Base-by-base conservation (phyloP, 2,113 vertebrate species). In the Stegostoma tigrinum region DNA sequence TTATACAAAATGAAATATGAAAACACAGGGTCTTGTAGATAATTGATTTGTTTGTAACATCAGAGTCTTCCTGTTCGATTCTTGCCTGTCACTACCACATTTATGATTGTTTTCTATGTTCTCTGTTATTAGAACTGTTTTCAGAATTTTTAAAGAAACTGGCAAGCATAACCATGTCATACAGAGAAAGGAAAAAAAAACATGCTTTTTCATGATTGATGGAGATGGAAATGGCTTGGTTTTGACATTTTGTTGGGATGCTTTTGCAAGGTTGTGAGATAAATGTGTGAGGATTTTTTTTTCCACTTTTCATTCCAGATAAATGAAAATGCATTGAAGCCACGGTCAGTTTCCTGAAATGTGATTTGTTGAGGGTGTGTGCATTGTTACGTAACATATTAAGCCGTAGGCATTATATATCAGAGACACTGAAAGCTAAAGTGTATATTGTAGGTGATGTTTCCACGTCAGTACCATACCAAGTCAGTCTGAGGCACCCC, bases 21-120 rank as follows among this genome's bases (percentile, higher is more conserved):
- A 98, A 99, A 98, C 99, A 99, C 99, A 99, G 99, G 99, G 99
- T 99, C 98, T 99, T 99, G 99, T 99, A 99, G 98, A 99, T 99
- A 99, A 97, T 98, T 97, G 98, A 98, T 99, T 99, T 98, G 97
- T 99, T 99, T 99, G 98, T 99, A 99, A 98, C 99, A 99, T 99
- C 98, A 97, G 98, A 98, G 98, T 99, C 98, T 98, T 98, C 98
- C 98, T 98, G 98, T 98, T 98, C 98, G 98, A 98, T 97, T 96
- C 97, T 98, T 98, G 97, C 98, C 97, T 98, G 97, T 98, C 98
- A 97, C 97, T 98, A 98, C 97, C 98, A 97, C 97, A 97, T 98
- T 98, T 97, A 98, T 97, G 96, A 98, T 99, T 98, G 98, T 98
- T 99, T 99, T 98, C 97, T 98, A 98, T 97, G 97, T 99, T 98